Base-by-base conservation (phyloP, 2,797 vertebrate species). In the Nannoperca australis region DNA sequence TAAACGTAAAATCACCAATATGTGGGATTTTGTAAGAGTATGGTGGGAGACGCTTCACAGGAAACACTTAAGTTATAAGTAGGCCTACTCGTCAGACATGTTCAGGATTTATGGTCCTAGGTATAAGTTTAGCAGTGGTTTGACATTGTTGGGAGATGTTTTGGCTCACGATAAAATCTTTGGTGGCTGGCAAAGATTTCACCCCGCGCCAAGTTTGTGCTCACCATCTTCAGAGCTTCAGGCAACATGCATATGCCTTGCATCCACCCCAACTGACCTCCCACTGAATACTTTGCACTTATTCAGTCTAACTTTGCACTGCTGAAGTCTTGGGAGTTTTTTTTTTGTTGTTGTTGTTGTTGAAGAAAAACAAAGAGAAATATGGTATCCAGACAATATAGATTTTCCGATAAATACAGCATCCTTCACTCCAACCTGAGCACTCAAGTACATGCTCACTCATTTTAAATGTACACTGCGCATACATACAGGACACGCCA, bases 101-200 rank as follows among this genome's bases (percentile, higher is more conserved):
- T n/a, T 63, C 49, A 51, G 22, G 49, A 30, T 76, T 76, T 40
- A 49, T 51, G 32, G 60, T 34, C 7, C 6, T 45, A 1, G 0
- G 55, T 60, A 30, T 63, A 75, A 67, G 51, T 82, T 86, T 62
- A 85, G 79, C 55, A 30, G 54, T 70, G 63, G 76, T 76, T 76
- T 47, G 60, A 72, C 50, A 75, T 53, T 45, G 51, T 73, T 62
- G 36, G 42, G 54, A 88, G 78, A 88, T 65, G 47, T 81, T 70
- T 79, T 87, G 81, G 82, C 76, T 86, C 40, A 7, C n/a, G 68
- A 85, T 85, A 77, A 75, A n/a, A n/a, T n/a, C n/a, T 77, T 88
- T 78, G 70, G 84, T 83, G 74, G 76, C 83, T 86, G 74, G 56
- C 76, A 86, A 73, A 75, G 65, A 82, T 82, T 83, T 81, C 71